phyloP scores from a whole-genome alignment of 2,888 invertebrate genomes.

The Lepidochrysops patricia region DNA sequence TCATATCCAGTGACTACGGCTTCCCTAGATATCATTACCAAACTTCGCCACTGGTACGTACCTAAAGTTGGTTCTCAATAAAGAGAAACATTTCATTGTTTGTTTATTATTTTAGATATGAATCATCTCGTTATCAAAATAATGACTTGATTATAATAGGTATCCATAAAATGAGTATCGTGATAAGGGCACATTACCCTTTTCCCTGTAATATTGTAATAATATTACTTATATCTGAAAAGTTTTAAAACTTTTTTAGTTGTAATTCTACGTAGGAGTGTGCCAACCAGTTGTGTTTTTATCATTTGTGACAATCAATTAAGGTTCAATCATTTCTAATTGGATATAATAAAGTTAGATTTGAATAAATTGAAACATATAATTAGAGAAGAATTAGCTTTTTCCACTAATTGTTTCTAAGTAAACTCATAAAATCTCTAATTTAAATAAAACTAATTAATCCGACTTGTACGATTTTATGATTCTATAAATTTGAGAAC shows the following conservation, averaged over 20 bases:
- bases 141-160: no score
- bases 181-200: no score
- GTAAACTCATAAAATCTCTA: not conserved
- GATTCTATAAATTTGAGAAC: slow-evolving; percentile 1
- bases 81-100: no score
- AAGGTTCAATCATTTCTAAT: not conserved
- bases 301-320: slow-evolving; percentile 6
- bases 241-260: not conserved
- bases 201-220: no score
- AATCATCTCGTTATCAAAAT: no score
- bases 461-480: slow-evolving; percentile 6
- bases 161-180: no score
- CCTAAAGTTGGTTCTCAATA: no score
- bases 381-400: slow-evolving; percentile 8
- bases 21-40: no score
- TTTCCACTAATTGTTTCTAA: not conserved
- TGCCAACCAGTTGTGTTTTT: not conserved
- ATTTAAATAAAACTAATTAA: slow-evolving; percentile 11
- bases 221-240: not conserved
- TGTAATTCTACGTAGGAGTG: not conserved
- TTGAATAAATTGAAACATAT: not conserved
- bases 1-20: no score
- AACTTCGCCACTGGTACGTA: no score
- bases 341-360: slow-evolving; percentile 1
- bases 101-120: no score